Evolutionary conservation across 2,113 vertebrate genomes (phyloP).

Genomic region (Dromas ardeola): DNA sequence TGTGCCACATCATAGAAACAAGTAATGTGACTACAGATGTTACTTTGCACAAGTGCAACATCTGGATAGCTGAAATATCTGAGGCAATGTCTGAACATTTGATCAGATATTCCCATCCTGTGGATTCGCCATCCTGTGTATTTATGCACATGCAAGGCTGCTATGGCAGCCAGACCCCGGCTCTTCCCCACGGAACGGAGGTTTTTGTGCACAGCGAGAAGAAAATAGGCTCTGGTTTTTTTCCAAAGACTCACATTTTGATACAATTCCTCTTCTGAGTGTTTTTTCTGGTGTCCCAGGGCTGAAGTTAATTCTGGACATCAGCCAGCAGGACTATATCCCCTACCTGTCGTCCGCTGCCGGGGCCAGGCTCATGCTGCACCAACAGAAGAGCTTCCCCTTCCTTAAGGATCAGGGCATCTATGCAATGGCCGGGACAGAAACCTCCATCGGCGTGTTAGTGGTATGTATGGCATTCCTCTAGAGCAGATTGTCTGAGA

Average conservation of each 20-base stretch:
- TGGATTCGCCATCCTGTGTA: rapidly evolving
- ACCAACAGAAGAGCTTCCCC: constrained; percentile 79
- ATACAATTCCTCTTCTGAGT: no score
- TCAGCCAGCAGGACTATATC: constrained; percentile 80
- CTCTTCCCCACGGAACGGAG: not conserved
- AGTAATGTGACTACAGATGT: not conserved
- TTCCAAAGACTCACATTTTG: not conserved
- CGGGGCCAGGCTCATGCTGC: constrained; percentile 78
- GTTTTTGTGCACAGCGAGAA: not conserved
- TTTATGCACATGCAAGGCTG: not conserved
- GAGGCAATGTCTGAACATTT: not conserved
- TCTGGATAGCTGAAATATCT: not conserved
- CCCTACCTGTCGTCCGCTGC: constrained; percentile 78
- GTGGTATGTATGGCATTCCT: constrained; percentile 73
- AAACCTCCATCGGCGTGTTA: constrained; percentile 82
- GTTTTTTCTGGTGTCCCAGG: constrained; percentile 60
- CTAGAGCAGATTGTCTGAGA: constrained; percentile 14
- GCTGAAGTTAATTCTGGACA: constrained; percentile 82
- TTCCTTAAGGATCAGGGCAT: constrained; percentile 84
- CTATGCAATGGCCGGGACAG: constrained; percentile 77
- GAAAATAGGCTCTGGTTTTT: not conserved
- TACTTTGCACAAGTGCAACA: not conserved
- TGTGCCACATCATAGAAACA: not conserved
- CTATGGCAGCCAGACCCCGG: not conserved
- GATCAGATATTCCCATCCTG: not conserved